These are phyloP conservation scores for Bombus polaris DNA, from an alignment of 1,140 invertebrate species.

Conservation along the genomic window DNA sequence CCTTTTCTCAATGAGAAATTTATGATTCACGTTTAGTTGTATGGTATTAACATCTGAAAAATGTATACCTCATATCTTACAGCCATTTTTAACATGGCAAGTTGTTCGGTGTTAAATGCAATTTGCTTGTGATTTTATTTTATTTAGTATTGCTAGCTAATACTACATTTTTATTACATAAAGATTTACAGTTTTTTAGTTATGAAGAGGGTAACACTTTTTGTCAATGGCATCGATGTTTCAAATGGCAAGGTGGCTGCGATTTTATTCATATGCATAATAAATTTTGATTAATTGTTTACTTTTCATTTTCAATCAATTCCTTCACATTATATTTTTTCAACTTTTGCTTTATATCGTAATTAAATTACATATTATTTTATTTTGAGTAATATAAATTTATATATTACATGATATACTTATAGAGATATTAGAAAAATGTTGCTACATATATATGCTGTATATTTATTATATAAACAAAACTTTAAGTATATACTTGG, in stretches of 20 bases:
- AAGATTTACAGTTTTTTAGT: constrained; percentile 19
- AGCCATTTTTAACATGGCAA: constrained; percentile 19
- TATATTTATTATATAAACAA: not conserved
- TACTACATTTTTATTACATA: not conserved
- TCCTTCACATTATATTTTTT: not conserved
- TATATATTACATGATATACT: not conserved
- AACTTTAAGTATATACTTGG: not conserved
- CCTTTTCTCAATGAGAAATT: not conserved
- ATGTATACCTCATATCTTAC: not conserved
- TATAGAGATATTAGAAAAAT: not conserved
- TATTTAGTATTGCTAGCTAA: not conserved
- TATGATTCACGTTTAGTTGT: not conserved
- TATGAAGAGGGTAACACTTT: constrained; percentile 85
- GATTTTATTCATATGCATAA: constrained; percentile 10
- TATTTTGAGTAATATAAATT: not conserved
- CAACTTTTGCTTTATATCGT: not conserved
- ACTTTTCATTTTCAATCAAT: not conserved
- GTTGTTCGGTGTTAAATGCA: constrained; percentile 9
- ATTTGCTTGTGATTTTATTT: constrained; percentile 9
- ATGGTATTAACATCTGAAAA: not conserved
- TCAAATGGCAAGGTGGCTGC: constrained; percentile 83
- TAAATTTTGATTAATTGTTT: constrained; percentile 25
- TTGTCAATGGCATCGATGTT: constrained; percentile 83
- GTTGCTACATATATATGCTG: not conserved
- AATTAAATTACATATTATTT: not conserved